Evolutionary conservation across 2,888 invertebrate genomes (phyloP).

Genomic region (Strigamia crassipes): DNA sequence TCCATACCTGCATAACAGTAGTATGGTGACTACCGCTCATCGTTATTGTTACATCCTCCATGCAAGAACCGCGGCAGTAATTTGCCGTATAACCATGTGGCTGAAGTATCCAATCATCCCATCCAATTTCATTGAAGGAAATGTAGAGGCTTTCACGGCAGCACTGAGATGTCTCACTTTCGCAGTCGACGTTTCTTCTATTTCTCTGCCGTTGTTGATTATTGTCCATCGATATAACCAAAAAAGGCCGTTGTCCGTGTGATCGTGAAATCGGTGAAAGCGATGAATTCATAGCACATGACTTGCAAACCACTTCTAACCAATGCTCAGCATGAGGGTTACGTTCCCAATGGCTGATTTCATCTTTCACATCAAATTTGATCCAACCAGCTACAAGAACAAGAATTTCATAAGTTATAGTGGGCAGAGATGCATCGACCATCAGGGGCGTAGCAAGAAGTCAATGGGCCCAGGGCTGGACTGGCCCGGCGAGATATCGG

Average conservation of each 20-base stretch:
- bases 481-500: too few relatives aligned
- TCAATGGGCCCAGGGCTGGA: too few relatives aligned
- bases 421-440: too few relatives aligned
- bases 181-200: constrained; percentile 64
- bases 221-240: constrained; percentile 69
- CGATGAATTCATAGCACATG: constrained; percentile 69
- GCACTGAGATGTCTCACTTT: constrained; percentile 65
- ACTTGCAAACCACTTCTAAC: constrained; percentile 76
- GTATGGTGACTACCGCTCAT: constrained; percentile 70
- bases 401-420: too few relatives aligned
- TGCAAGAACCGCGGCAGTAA: constrained; percentile 82
- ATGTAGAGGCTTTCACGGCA: constrained; percentile 82
- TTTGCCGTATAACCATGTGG: constrained; percentile 84
- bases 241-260: constrained; percentile 66
- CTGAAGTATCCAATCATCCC: constrained; percentile 85
- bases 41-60: constrained; percentile 72
- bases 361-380: constrained; percentile 76
- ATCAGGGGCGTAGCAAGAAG: too few relatives aligned
- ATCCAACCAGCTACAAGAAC: constrained; percentile 74
- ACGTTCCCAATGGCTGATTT: constrained; percentile 76
- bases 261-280: constrained; percentile 65
- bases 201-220: constrained; percentile 61
- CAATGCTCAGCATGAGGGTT: constrained; percentile 64
- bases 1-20: constrained; percentile 71
- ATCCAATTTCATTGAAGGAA: constrained; percentile 81